Base-by-base conservation (phyloP, 2,888 invertebrate genomes). In the Eupeodes luniger region DNA sequence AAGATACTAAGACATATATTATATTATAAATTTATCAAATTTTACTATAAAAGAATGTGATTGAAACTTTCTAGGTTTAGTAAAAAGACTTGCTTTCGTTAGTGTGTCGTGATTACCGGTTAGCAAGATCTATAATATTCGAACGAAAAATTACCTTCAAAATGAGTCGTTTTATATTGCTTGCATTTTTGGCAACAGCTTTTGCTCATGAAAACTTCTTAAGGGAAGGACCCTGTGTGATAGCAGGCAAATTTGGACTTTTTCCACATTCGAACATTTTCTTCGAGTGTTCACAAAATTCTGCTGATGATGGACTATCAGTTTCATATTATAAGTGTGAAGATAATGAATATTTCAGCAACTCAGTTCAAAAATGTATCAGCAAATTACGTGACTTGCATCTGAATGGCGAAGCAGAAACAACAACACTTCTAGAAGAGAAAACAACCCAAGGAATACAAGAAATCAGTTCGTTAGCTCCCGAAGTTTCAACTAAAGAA, bases 11-110 rank as follows among this genome's bases (percentile, higher is more conserved):
- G 10, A 4, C 2, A 40, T 40, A 5, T 40, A 40, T 5, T 40
- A 4, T 40, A 34, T 27, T 27, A 27, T 12, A 14, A 27, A 11
- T 19, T 70, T 53, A 69, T 55, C 69, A 9, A 12, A 27, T 6
- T 57, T 14, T 34, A 70, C 67, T 88, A 88, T 88, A 88, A 88
- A 88, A 85, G 75, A 78, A 79, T 70, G 44, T 27, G 44, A 12
- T 49, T 12, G 14, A 19, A 64, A 66, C 40, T 67, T 14, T 64
- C 12, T 14, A 55, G 3, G 9, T 47, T 81, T 44, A 88, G 85
- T 88, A 55, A 34, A 27, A 14, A 47, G 69, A 75, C 36, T 78
- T 69, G 70, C 78, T 59, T 81, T 75, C 44, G 47, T 53, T 59
- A 64, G 10, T 9, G 0, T 40, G 5, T 7, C 64, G 53, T 5